Conservation (phyloP, 2,113 vertebrate genomes). For the Strigops habroptila region DNA sequence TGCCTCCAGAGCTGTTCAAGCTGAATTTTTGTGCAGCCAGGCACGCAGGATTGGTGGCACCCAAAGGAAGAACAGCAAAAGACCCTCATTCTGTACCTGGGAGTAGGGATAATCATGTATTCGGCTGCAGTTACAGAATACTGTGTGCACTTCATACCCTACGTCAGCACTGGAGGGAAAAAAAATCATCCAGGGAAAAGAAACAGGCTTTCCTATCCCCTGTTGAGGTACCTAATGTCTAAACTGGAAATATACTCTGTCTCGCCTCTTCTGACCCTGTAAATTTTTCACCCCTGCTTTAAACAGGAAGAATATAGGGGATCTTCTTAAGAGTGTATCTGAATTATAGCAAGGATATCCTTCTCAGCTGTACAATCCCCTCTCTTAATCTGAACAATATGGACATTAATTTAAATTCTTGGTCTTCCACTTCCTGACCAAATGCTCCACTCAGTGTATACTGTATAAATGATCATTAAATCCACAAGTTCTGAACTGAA, state of each 20-base stretch:
- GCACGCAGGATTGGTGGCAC: neutral
- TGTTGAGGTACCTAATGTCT: neutral
- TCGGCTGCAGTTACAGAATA: neutral
- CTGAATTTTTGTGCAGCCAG: neutral
- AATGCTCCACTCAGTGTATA: neutral
- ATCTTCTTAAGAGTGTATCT: neutral
- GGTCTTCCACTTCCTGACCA: neutral
- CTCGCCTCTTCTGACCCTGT: neutral
- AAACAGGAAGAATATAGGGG: constrained; percentile 8
- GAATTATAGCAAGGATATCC: neutral
- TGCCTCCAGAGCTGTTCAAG: neutral
- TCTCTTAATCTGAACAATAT: neutral
- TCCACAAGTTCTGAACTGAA: neutral
- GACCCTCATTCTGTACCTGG: neutral
- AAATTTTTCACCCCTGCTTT: neutral
- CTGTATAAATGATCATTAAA: neutral
- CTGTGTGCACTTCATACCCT: neutral
- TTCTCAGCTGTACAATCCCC: neutral
- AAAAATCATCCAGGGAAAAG: neutral
- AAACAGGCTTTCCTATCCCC: neutral
- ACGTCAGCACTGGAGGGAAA: neutral
- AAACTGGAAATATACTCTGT: neutral
- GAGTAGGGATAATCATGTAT: neutral
- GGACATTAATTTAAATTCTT: neutral
- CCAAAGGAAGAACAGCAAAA: neutral